Evolutionary conservation across 2,113 vertebrate genomes (phyloP), one percentile per base, ranked within the genome.

Genomic region (Chinchilla lanigera): DNA sequence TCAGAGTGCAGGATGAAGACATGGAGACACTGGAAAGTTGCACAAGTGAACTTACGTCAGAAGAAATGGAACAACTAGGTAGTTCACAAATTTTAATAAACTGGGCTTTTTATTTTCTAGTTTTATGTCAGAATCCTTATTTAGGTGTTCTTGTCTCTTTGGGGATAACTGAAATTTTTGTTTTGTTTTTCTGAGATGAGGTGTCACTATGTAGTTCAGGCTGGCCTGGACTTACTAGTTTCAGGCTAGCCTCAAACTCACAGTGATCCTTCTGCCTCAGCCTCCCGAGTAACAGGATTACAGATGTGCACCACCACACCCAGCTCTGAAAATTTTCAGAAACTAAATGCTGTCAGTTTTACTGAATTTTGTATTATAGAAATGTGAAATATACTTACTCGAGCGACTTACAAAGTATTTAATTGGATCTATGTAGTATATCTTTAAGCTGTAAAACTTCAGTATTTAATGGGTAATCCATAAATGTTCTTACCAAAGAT

Each of bases 11-110:
- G 56, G 99, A 99, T 2, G 99, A 99, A 96, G 99, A 99, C 63
- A 96, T 99, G 98, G 99, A 99, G 56, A 98, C 99, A 0, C 98
- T 99, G 90, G 98, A 99, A 1, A 99, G 99, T 88, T 98, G 98
- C 78, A 98, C 99, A 54, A 97, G 98, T 0, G 99, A 99, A 24
- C 98, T 99, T 89, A 94, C 98, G 22, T 98, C 98, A 2, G 99
- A 99, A 47, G 99, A 99, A 2, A 99, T 99, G 94, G 99, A 99
- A 97, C 99, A 99, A 0, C 94, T 99, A 81, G 99, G 99, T 99
- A 98, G 41, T 0, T 89, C 0, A 90, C 52, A 1, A 5, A 60
- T 96, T 73, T 90, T 38, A 90, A 7, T 82, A 16, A 77, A 30
- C 6, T 16, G 26, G 5, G 20, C 2, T 69, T 50, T 77, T 41